Conservation (phyloP, 35 echinoderm and acorn worm genomes). For the Heliocidaris tuberculata region DNA sequence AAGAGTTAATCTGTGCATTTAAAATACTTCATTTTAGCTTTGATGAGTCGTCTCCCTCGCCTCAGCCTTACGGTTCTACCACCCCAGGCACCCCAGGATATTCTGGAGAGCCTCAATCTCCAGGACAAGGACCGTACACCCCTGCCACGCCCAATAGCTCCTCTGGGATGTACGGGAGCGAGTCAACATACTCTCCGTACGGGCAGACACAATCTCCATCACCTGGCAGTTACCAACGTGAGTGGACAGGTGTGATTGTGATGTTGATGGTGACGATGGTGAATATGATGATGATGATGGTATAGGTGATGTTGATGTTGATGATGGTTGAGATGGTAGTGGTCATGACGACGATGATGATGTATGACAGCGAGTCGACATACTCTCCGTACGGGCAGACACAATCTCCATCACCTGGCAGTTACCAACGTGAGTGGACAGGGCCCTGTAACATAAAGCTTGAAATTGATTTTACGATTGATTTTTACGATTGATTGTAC, state of each 20-base stretch:
- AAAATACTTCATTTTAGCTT: conserved; percentile 66
- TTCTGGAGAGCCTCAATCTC: conserved; percentile 68
- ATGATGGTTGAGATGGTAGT: neutral
- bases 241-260: conserved; percentile 4
- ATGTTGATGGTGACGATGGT: neutral
- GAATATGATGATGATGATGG: neutral
- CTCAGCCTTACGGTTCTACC: conserved; percentile 78
- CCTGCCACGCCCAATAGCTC: conserved; percentile 80
- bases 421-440: conserved; percentile 86
- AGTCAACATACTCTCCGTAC: conserved; percentile 87
- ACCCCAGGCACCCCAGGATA: conserved; percentile 93
- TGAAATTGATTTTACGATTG: too few species aligned
- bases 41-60: conserved; percentile 92
- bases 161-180: conserved; percentile 94
- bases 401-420: conserved; percentile 76
- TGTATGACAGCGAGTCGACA: conserved; percentile 81
- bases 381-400: conserved; percentile 86
- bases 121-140: conserved; percentile 81
- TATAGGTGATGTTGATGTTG: neutral
- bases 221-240: conserved; percentile 92
- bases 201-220: conserved; percentile 76
- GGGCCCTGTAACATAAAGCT: too few species aligned
- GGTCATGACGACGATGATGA: neutral
- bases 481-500: too few species aligned
- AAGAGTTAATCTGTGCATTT: neutral